A percentile compares a stretch with the other conserved stretches of the same genome.
These are phyloP conservation scores for Semotilus atromaculatus DNA, from an alignment of 2,797 vertebrate genomes.

Conservation along the genomic window DNA sequence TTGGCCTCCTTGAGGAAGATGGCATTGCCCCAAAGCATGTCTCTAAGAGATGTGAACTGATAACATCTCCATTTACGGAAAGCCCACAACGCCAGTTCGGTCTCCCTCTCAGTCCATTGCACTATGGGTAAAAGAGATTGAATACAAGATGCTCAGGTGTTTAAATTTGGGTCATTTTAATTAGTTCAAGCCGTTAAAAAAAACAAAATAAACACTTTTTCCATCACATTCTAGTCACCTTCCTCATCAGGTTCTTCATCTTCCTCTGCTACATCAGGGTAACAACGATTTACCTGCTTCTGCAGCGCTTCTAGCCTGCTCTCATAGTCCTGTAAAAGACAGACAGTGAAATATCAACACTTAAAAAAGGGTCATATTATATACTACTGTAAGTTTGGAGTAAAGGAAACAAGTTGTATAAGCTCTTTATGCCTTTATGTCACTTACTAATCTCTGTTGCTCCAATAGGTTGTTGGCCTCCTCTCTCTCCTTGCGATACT, in stretches of 20 bases:
- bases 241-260: constrained; percentile 94
- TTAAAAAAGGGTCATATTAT: neutral
- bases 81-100: constrained; percentile 91
- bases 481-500: constrained; percentile 93
- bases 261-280: constrained; percentile 87
- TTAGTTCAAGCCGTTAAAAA: neutral
- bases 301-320: constrained; percentile 95
- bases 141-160: neutral
- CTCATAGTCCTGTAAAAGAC: constrained; percentile 89
- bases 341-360: constrained; percentile 6
- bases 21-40: constrained; percentile 95
- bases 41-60: constrained; percentile 96
- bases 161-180: neutral
- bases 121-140: constrained; percentile 73
- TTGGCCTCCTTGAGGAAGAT: constrained; percentile 99
- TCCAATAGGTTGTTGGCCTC: constrained; percentile 95
- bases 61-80: constrained; percentile 97
- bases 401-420: neutral
- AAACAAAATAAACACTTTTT: neutral
- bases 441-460: constrained; percentile 93
- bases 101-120: constrained; percentile 91
- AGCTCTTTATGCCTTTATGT: neutral
- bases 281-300: constrained; percentile 93
- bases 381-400: neutral
- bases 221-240: constrained; percentile 74